These are phyloP conservation scores for Eclectus roratus DNA, from an alignment of 2,113 vertebrate genomes.

Conservation along the genomic window DNA sequence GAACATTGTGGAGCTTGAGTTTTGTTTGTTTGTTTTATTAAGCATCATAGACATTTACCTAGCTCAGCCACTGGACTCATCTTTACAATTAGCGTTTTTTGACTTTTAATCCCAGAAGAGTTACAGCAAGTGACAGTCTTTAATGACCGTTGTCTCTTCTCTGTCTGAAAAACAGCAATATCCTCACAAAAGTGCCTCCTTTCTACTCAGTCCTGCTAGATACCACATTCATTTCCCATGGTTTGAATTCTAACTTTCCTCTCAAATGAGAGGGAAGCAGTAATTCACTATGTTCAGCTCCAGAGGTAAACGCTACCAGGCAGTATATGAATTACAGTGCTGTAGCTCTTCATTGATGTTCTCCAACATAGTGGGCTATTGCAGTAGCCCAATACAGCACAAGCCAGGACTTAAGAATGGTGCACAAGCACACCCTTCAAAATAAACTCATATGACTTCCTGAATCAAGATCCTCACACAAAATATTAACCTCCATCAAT, in stretches of 20 bases:
- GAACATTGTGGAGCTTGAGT: background rate
- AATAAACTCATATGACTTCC: background rate
- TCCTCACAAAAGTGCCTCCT: background rate
- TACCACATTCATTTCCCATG: background rate
- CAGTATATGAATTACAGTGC: background rate
- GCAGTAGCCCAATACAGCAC: background rate
- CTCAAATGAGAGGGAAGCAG: background rate
- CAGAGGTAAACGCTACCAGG: background rate
- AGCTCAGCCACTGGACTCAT: background rate
- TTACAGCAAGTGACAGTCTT: background rate
- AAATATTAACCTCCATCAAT: background rate
- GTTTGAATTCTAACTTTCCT: background rate
- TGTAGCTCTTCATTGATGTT: background rate
- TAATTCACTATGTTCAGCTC: background rate
- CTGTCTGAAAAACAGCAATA: background rate
- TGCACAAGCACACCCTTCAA: background rate
- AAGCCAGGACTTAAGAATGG: background rate
- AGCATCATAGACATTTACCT: background rate
- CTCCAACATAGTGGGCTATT: background rate
- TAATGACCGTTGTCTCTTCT: background rate
- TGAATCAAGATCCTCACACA: background rate
- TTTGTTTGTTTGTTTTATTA: background rate
- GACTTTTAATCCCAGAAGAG: background rate
- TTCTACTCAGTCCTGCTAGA: background rate
- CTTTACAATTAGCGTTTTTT: background rate